These are phyloP conservation scores for Rotaria socialis DNA, from an alignment of 2,888 invertebrate species.

Conservation along the genomic window DNA sequence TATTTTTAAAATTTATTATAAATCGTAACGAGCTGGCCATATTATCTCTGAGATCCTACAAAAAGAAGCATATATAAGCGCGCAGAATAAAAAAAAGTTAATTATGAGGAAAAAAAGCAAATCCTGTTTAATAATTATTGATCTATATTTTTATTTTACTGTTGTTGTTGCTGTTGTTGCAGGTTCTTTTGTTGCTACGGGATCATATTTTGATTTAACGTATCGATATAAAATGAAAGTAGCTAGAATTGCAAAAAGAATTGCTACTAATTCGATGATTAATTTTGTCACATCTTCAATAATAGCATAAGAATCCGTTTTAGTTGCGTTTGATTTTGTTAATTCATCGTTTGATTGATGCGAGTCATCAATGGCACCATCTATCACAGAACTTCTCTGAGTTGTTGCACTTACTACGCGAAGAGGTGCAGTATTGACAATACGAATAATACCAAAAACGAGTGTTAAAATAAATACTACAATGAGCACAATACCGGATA, in stretches of 20 bases:
- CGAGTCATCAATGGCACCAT: no score
- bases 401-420: neutral
- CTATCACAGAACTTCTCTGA: no score
- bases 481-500: constrained; percentile 7
- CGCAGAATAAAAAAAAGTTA: neutral
- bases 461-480: constrained; percentile 14
- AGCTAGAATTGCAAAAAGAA: constrained; percentile 11
- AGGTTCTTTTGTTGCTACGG: neutral
- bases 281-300: neutral
- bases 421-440: neutral
- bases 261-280: neutral
- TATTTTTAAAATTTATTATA: neutral
- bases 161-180: neutral
- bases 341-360: neutral
- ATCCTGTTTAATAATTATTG: neutral
- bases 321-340: neutral
- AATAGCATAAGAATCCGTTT: neutral
- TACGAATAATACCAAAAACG: constrained; percentile 4
- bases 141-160: no score
- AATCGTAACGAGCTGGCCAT: neutral
- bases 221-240: constrained; percentile 28
- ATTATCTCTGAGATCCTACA: neutral
- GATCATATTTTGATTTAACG: neutral
- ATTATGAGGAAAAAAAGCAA: no score
- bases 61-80: neutral